Evolutionary conservation across 2,888 invertebrate species (phyloP), one percentile per base, ranked within the genome.

Genomic region (Cyclophora albipunctata): DNA sequence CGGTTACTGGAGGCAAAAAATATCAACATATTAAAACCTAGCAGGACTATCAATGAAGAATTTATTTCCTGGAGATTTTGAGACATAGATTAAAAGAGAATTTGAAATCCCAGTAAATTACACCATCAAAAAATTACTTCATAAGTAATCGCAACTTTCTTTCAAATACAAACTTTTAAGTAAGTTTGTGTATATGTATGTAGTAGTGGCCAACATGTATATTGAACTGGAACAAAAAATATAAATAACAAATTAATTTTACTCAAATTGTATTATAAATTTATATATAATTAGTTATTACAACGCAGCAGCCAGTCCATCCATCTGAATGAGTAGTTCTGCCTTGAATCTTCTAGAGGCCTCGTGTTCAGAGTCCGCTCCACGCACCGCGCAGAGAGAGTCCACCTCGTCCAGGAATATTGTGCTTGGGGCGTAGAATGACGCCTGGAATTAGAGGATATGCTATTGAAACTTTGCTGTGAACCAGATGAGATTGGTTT

Each of bases 341-440:
- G 96, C 95, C 76, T 97, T 97, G 59, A 96, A 95, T 45, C 96
- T 84, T 4, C 93, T 79, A 51, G 94, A 95, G 0, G 96, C 96
- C 73, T 97, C 97, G 78, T 97, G 96, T 69, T 97, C 97, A 0
- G 94, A 93, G 66, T 95, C 95, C 0, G 93, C 92, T 5, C 96
- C 96, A 51, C 96, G 89, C 54, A 93, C 91, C 3, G 95, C 95
- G 66, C 96, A 96, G 48, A 96, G 78, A 0, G 96, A 94, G 80
- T 97, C 97, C 58, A 97, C 96, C 76, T 97, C 96, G 74, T 97
- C 97, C 50, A 97, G 93, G 72, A 97, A 97, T 65, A 97, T 96
- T 7, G 96, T 96, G 69, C 95, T 95, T 0, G 96, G 96, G 1
- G 96, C 95, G 86, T 96, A 93, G 80, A 95, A 95, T 3, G 95